phyloP scores from a whole-genome alignment of 2,888 invertebrate genomes.

The Mechanitis messenoides region DNA sequence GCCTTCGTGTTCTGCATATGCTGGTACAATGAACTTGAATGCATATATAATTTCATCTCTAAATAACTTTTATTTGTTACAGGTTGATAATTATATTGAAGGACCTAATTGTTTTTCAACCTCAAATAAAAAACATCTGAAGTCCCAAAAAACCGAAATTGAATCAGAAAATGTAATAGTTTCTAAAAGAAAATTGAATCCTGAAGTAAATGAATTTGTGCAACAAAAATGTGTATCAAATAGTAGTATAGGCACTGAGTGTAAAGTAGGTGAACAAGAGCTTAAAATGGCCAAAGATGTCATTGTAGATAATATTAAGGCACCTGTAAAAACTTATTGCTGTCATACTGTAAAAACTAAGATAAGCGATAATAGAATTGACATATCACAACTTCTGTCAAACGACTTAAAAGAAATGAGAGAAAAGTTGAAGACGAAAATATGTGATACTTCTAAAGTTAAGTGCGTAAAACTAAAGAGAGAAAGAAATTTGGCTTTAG shows the following conservation, averaged over 20 bases:
- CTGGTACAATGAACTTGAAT: no score
- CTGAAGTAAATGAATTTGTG: constrained; percentile 46
- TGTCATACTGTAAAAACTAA: constrained; percentile 17
- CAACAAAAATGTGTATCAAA: constrained; percentile 29
- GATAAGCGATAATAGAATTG: constrained; percentile 16
- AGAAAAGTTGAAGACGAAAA: constrained; percentile 40
- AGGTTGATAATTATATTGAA: constrained; percentile 30
- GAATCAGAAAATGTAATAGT: constrained; percentile 12
- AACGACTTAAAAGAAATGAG: constrained; percentile 30
- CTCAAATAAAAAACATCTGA: background rate
- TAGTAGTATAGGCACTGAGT: no score
- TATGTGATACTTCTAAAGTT: constrained; percentile 37
- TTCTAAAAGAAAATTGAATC: constrained; percentile 50
- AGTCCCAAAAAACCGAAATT: constrained; percentile 1
- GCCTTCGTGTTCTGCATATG: no score
- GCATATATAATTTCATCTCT: background rate
- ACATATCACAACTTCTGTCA: constrained; percentile 18
- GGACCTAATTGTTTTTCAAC: background rate
- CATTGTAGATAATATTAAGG: background rate
- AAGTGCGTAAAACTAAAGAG: constrained; percentile 38
- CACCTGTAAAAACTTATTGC: constrained; percentile 19
- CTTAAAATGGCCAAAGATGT: no score
- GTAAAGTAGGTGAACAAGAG: no score
- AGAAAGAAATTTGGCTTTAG: constrained; percentile 52
- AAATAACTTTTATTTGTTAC: constrained; percentile 17